phyloP scores from a whole-genome alignment of 2,888 invertebrate species.

The Cordilura impudica region DNA sequence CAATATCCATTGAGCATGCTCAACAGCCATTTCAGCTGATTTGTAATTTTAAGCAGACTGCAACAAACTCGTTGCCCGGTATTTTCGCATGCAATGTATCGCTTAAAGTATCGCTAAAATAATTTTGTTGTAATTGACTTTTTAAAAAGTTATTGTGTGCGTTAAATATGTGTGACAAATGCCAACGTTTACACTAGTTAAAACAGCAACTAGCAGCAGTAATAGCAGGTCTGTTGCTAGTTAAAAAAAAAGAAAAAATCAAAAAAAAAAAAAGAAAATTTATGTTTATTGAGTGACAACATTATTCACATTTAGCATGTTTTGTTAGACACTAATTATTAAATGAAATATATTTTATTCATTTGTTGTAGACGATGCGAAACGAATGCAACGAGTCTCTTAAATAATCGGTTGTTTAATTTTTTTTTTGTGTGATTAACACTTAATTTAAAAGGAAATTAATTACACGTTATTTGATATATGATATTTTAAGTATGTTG shows the following conservation, averaged over 20 bases:
- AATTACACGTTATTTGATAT: constrained; percentile 52
- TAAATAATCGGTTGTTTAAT: constrained; percentile 8
- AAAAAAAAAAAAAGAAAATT: too few relatives aligned
- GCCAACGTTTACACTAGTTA: constrained; percentile 26
- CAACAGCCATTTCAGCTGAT: constrained; percentile 20
- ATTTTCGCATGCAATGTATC: constrained; percentile 41
- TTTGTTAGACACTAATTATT: constrained; percentile 18
- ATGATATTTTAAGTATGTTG: neutral
- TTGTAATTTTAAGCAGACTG: neutral
- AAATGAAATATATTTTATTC: constrained; percentile 8
- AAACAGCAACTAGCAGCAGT: neutral
- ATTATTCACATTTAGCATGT: constrained; percentile 11
- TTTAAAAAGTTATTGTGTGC: constrained; percentile 11
- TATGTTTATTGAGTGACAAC: constrained; percentile 42
- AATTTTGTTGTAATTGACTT: constrained; percentile 16
- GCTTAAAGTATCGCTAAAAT: constrained; percentile 11
- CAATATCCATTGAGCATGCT: constrained; percentile 44
- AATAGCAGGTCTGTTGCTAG: neutral
- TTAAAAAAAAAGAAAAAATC: too few relatives aligned
- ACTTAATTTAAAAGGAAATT: constrained; percentile 55
- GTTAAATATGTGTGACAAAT: constrained; percentile 47
- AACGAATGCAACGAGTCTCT: neutral
- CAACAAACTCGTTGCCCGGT: constrained; percentile 22
- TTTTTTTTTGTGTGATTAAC: constrained; percentile 33
- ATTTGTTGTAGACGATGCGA: neutral